Base-by-base conservation (phyloP, 2,888 invertebrate genomes). In the Crioceris asparagi region DNA sequence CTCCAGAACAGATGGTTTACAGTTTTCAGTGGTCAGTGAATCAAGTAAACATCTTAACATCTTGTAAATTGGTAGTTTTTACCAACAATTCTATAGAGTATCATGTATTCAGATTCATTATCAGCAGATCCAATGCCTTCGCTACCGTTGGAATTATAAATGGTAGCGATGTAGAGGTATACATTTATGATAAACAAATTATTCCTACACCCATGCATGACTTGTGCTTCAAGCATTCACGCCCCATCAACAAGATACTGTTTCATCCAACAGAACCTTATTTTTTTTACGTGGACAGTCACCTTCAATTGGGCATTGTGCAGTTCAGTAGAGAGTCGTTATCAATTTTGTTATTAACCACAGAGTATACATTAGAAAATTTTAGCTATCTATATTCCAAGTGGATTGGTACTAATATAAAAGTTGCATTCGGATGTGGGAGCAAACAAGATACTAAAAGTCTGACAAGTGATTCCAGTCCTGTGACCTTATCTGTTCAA, bases 131-230 rank as follows among this genome's bases (percentile, higher is more conserved):
- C 15, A 36, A 36, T 8, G 26, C 21, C 21, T 32, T 21, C 12
- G 38, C 36, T 62, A 70, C 74, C 57, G 75, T 77, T 18, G 80
- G 83, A 3, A 86, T 88, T 8, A 77, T 90, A 47, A 82, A 90
- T 70, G 85, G 84, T 47, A 74, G 66, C 38, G 74, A 72, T 46
- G 51, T 84, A 16, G 64, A 83, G 30, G 44, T 88, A 29, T 87
- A 88, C 7, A 75, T 79, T 21, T 85, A 90, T 54, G 72, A 76
- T 44, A 67, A 74, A 43, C 73, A 76, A 39, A 69, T 86, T 16
- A 70, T 88, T 8, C 92, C 93, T 17, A 92, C 93, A 2, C 92
- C 92, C 21, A 80, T 88, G 81, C 70, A 73, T 40, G 76, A 78
- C 34, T 66, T 70, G 35, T 68, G 69, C 48, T 53, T 85, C 10